Evolutionary conservation across 2,113 vertebrate species (phyloP), one percentile per base, ranked within the genome.

Genomic region (Myodes glareolus): DNA sequence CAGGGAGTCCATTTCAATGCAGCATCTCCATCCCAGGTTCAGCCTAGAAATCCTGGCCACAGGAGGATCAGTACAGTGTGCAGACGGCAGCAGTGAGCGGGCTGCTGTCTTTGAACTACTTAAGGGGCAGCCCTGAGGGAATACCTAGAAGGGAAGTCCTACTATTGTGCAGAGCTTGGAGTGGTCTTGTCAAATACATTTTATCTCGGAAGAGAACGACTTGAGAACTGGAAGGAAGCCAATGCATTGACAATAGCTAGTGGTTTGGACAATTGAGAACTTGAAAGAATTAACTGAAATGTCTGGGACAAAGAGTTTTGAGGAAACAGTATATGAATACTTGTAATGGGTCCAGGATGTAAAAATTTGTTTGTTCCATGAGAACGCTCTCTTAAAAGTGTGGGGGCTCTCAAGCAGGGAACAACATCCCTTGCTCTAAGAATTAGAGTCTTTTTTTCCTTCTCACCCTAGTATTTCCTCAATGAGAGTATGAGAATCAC

Each of bases 151-250:
- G 84, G 91, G 92, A 96, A 87, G 96, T 87, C 82, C 90, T 97
- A 47, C 61, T 55, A 78, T 36, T 87, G 88, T 95, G 61, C 61
- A 78, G 87, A 82, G 39, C 29, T 68, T 16, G 72, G 68, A 82
- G 73, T 67, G 75, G 72, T 78, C 94, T 94, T 89, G 61, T 72
- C 88, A 39, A 82, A 68, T 88, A 31, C 2, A 47, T 47, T 95
- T 97, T 84, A 82, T 96, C 72, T 92, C 14, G 21, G 88, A 94
- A 80, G 73, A 95, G 76, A 92, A 94, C 73, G 39, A 84, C 63
- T 65, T 70, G 77, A 73, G 10, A 76, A 91, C 58, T 89, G 77
- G 45, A 50, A 61, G 72, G 50, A 58, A 93, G 90, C 93, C 90
- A 94, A 47, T 39, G 82, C 42, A 68, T 45, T 42, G 78, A 86